These are phyloP conservation scores for Mystacides longicornis DNA, from an alignment of 2,888 invertebrate species.

Conservation along the genomic window DNA sequence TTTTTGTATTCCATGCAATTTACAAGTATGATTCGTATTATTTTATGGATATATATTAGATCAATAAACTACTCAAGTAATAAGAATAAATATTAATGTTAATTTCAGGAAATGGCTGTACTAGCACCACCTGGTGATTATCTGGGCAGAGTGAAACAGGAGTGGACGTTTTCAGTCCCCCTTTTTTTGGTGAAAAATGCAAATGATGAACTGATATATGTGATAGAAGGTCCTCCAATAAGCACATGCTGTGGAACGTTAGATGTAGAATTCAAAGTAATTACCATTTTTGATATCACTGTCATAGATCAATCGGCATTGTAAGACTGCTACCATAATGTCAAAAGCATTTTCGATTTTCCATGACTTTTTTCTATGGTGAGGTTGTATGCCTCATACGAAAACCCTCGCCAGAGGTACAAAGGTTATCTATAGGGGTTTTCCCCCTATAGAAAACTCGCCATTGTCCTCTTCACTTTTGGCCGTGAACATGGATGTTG, in stretches of 20 bases:
- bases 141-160: constrained; percentile 63
- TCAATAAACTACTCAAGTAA: too few species aligned
- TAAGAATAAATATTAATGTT: too few species aligned
- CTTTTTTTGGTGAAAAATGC: constrained; percentile 63
- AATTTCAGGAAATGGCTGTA: constrained; percentile 59
- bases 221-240: constrained; percentile 66
- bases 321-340: background rate
- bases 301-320: background rate
- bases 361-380: too few species aligned
- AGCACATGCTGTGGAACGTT: constrained; percentile 53
- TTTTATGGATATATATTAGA: too few species aligned
- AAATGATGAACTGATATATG: constrained; percentile 54
- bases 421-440: too few species aligned
- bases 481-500: too few species aligned
- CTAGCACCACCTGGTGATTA: constrained; percentile 63
- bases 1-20: constrained; percentile 64
- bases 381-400: too few species aligned
- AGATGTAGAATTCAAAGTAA: constrained; percentile 56
- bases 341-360: too few species aligned
- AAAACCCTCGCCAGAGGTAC: too few species aligned
- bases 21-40: constrained; percentile 63
- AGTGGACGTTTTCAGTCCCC: constrained; percentile 58
- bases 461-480: too few species aligned
- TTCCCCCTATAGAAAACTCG: too few species aligned
- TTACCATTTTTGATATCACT: background rate